phyloP scores from a whole-genome alignment of 2,113 vertebrate genomes.

The Gnathonemus echidnorhynchus region DNA sequence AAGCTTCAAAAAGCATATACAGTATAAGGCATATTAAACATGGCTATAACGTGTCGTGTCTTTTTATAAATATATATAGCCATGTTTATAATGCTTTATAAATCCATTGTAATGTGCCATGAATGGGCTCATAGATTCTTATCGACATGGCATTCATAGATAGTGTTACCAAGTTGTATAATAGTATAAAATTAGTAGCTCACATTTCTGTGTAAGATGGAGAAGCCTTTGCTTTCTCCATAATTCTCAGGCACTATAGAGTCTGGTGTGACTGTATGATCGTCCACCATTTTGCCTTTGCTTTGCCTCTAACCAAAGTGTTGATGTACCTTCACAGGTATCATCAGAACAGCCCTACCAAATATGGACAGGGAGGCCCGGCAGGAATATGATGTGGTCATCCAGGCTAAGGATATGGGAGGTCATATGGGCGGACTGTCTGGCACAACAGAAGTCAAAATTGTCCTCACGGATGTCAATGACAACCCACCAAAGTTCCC shows the following conservation, averaged over 20 bases:
- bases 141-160: not conserved
- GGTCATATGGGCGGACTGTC: slow-evolving; percentile 98
- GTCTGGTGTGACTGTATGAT: not conserved
- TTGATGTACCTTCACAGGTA: slow-evolving; percentile 60
- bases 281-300: not conserved
- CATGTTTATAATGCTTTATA: not conserved
- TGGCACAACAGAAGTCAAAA: slow-evolving; percentile 95
- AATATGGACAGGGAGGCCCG: slow-evolving; percentile 97
- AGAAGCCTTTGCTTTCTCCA: not conserved
- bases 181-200: not conserved
- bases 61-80: not conserved
- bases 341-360: slow-evolving; percentile 89
- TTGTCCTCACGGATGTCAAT: slow-evolving; percentile 94
- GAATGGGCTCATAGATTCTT: not conserved
- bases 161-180: not conserved
- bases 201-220: not conserved
- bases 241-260: not conserved
- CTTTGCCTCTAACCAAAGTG: slow-evolving; percentile 43
- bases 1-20: no score
- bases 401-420: slow-evolving; percentile 98
- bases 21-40: not conserved
- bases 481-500: slow-evolving; percentile 98
- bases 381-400: slow-evolving; percentile 92
- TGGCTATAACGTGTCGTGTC: not conserved
- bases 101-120: not conserved